Percentiles rank a stretch among this genome's conserved stretches.
phyloP scores from a whole-genome alignment of 2,113 vertebrate species.

The Cyprinodon brontotheroides region DNA sequence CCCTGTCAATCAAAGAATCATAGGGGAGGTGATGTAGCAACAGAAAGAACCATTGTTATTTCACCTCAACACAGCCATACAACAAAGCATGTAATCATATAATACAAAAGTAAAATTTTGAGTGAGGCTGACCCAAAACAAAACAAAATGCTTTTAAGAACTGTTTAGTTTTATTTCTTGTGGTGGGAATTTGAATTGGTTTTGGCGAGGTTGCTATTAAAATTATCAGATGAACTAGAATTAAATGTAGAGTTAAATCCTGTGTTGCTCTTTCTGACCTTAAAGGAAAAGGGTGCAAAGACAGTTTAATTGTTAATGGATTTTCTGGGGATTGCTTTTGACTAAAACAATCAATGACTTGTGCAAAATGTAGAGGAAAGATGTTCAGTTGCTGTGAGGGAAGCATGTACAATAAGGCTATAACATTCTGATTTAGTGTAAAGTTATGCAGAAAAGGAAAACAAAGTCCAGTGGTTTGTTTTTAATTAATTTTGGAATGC shows the following conservation, averaged over 20 bases:
- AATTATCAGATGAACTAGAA: background rate
- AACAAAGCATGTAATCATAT: no score
- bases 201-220: background rate
- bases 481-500: no score
- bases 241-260: background rate
- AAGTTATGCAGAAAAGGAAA: background rate
- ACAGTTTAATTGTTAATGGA: background rate
- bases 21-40: no score
- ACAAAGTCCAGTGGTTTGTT: no score
- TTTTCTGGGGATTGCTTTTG: background rate
- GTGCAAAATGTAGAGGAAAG: background rate
- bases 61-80: no score
- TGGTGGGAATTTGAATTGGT: background rate
- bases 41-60: no score
- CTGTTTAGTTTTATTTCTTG: background rate
- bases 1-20: no score
- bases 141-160: background rate
- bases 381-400: background rate
- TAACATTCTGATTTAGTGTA: background rate
- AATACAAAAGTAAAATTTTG: background rate
- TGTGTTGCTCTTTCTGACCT: background rate
- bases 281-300: background rate
- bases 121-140: background rate
- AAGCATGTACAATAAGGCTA: background rate
- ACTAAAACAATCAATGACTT: background rate